Evolutionary conservation across 2,797 vertebrate species (phyloP).

Genomic region (Merluccius polli): DNA sequence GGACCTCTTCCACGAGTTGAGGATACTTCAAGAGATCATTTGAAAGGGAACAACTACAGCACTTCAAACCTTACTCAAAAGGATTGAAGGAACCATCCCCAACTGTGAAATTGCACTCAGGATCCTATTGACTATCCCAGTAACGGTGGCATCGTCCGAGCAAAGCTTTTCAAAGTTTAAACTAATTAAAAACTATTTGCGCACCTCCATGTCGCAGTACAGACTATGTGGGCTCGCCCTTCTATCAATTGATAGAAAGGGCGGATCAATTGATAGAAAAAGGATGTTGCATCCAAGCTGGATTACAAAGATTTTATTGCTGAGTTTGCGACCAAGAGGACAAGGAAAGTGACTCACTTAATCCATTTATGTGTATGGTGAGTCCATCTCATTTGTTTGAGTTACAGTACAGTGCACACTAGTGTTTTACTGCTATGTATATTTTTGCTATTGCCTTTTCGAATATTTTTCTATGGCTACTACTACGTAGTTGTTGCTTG

Average conservation of each 20-base stretch:
- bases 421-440: too few species aligned
- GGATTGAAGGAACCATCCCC: background rate
- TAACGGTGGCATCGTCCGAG: background rate
- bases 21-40: background rate
- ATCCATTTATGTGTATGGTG: background rate
- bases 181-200: background rate
- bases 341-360: background rate
- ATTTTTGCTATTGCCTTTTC: too few species aligned
- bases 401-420: too few species aligned
- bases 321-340: background rate
- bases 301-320: background rate
- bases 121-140: background rate
- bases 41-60: background rate
- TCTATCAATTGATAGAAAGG: background rate
- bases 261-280: too few species aligned
- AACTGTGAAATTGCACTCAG: background rate
- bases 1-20: background rate
- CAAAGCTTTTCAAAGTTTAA: background rate
- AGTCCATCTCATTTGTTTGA: background rate
- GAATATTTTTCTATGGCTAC: too few species aligned
- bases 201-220: background rate
- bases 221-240: background rate
- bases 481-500: too few species aligned
- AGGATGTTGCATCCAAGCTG: background rate
- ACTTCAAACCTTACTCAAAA: background rate